Evolutionary conservation across 2,888 invertebrate genomes (phyloP).

Genomic region (Nyleta sp.): DNA sequence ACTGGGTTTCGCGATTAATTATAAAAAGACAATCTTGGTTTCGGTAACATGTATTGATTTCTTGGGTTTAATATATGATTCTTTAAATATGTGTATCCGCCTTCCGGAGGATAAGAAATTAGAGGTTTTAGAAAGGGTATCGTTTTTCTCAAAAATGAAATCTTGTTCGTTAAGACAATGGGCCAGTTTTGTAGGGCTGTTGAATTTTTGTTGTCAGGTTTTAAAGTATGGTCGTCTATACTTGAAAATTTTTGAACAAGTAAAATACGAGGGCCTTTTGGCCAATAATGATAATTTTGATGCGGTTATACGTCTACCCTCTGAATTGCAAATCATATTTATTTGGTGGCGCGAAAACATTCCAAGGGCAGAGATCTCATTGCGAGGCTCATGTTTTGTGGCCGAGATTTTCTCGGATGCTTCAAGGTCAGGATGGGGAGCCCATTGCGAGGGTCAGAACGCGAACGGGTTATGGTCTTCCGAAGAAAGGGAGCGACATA

Average conservation of each 20-base stretch:
- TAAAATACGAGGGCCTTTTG: no score
- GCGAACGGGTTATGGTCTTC: slow-evolving; percentile 25
- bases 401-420: slow-evolving; percentile 48
- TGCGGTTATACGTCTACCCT: no score
- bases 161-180: slow-evolving; percentile 1
- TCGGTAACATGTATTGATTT: no score
- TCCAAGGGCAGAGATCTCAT: neutral
- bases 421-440: slow-evolving; percentile 47
- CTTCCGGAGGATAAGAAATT: no score
- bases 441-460: neutral
- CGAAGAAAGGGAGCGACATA: slow-evolving; percentile 26
- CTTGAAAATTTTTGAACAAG: neutral
- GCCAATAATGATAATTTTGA: no score
- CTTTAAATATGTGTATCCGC: no score
- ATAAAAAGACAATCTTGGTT: no score
- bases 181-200: neutral
- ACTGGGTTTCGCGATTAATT: no score
- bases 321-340: no score
- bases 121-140: no score
- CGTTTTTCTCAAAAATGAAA: no score
- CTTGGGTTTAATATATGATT: no score
- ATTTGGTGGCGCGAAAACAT: slow-evolving; percentile 15
- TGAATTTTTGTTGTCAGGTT: neutral
- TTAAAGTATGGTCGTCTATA: slow-evolving; percentile 1
- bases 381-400: slow-evolving; percentile 4